Conservation (phyloP, 1,140 invertebrate genomes). For the Calephelis nemesis region DNA sequence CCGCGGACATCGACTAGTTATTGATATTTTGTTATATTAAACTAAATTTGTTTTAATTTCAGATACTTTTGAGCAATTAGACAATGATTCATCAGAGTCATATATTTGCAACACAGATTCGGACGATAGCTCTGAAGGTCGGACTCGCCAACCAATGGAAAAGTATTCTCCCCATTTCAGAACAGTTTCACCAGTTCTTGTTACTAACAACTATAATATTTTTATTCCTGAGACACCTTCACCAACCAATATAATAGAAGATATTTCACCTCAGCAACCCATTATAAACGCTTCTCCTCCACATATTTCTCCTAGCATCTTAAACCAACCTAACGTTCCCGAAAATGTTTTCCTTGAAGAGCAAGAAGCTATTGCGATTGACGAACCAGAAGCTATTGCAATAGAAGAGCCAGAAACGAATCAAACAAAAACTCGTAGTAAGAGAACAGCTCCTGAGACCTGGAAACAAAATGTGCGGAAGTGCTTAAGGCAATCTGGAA, state of each 20-base stretch:
- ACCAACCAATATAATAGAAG: conserved; percentile 17
- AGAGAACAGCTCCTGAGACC: conserved; percentile 19
- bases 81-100: conserved; percentile 1
- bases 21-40: neutral
- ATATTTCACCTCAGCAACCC: neutral
- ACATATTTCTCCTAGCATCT: conserved; percentile 18
- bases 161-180: conserved; percentile 3
- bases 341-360: conserved; percentile 10
- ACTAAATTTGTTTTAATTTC: conserved; percentile 6
- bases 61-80: conserved; percentile 3
- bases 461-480: conserved; percentile 20
- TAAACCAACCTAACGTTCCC: conserved; percentile 14
- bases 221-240: conserved; percentile 8
- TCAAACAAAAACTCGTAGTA: conserved; percentile 18
- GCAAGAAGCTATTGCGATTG: conserved; percentile 7
- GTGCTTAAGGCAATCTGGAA: conserved; percentile 20
- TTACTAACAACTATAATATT: conserved; percentile 4
- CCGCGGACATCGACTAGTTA: too few relatives aligned
- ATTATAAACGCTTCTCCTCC: conserved; percentile 8
- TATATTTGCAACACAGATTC: conserved; percentile 6
- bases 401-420: conserved; percentile 5
- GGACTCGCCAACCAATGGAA: conserved; percentile 1
- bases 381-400: conserved; percentile 3
- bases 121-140: neutral
- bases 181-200: conserved; percentile 5